Evolutionary conservation across 2,113 vertebrate genomes (phyloP), one percentile per base, ranked within the genome.

Genomic region (Peromyscus polionotus): DNA sequence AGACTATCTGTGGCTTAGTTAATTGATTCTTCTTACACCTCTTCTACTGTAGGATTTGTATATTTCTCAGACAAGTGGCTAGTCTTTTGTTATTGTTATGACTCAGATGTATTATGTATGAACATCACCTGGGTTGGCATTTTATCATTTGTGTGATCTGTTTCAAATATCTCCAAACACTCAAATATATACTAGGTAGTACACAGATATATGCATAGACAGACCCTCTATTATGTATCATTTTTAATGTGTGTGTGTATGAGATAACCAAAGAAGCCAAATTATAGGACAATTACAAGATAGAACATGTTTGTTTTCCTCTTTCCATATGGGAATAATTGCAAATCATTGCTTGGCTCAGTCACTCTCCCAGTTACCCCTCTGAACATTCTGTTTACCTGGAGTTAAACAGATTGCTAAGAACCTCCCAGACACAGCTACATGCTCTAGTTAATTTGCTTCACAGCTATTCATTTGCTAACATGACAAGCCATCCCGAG

Each of bases 371-470:
- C 39, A 87, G 5, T 45, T 94, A 65, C 17, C 17, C 70, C 6
- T 24, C 36, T 81, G 93, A 96, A 88, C 81, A 90, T 85, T 97
- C 88, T 94, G 85, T 92, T 97, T 97, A 97, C 85, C 85, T 96
- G 72, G 16, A 89, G 77, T 31, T 75, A 93, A 91, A 84, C 48
- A 94, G 70, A 95, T 90, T 93, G 83, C 85, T 92, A 88, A 93
- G 75, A 93, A 61, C 88, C 17, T 54, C 72, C 36, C 65, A 90
- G 81, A 92, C 61, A 59, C 75, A 85, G 76, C 76, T 90, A 61
- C 72, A 65, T 86, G 75, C 39, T 89, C 80, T 39, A 61, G 76
- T 85, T 97, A 97, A 96, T 96, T 93, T 95, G 6, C 36, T 92
- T 93, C 79, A 93, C 33, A 79, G 36, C 88, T 36, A 88, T 83